Base-by-base conservation (phyloP, 2,113 vertebrate species). In the Willisornis vidua region DNA sequence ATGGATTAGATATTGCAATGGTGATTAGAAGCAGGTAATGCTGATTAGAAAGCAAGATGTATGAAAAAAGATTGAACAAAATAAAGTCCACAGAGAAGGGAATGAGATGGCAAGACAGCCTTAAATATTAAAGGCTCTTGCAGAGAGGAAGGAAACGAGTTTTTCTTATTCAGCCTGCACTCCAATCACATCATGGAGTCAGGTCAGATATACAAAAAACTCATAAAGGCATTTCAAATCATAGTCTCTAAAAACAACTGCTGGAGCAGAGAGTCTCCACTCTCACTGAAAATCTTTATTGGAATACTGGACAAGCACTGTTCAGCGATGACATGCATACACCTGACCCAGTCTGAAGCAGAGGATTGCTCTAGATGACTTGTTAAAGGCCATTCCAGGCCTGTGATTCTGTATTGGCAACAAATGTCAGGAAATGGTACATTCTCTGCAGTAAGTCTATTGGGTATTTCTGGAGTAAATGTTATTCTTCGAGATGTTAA, bases 401-500 rank as follows among this genome's bases (percentile, higher is more conserved):
- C 63, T 61, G 19, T 49, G 59, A 84, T 70, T 89, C 81, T 68
- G 26, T 72, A 68, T 51, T 0, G 0, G 77, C 45, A 78, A 52
- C 78, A 92, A 95, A 83, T 26, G 49, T 67, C 71, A 91, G 37
- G 52, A 85, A 92, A 85, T 1, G 4, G 62, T 35, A 28, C 14
- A 6, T 52, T 20, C 62, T 35, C 55, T 49, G 81, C 48, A 70
- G 89, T 31, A 10, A 43, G 25, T 58, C 79, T 85, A 84, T 74
- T 75, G 74, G 13, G 24, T 54, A 92, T 75, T 76, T 76, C 65
- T 67, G 41, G 39, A 87, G 87, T 33, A 92, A 93, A 85, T 49
- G 73, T 37, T 72, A 57, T 14, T 88, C 39, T 93, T 26, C 48
- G 76, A 81, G 62, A 91, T 82, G 89, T 90, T 91, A 92, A 88